Base-by-base conservation (phyloP, 2,888 invertebrate genomes). In the Xanthia togata region DNA sequence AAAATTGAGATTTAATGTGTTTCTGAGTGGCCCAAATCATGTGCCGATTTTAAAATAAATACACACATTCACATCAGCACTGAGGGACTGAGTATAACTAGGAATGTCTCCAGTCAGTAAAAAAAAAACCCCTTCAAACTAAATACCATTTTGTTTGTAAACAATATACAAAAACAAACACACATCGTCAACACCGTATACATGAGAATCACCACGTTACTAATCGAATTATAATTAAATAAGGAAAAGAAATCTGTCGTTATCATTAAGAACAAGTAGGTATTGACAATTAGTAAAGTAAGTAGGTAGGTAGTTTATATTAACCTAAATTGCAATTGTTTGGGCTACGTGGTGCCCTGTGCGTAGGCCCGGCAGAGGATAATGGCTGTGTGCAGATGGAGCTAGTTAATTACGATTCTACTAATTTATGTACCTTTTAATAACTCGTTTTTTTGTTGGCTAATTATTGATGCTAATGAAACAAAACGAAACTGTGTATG, bases 321-420 rank as follows among this genome's bases (percentile, higher is more conserved):
- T 94, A 93, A 92, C 95, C 94, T 82, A 91, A 91, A 93, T 93
- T 89, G 91, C 90, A 90, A 89, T 85, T 81, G 79, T 80, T 79
- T 73, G 86, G 93, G 83, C 81, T 94, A 95, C 95, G 94, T 95
- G 94, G 78, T 82, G 57, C 31, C 70, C 67, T 73, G 80, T 87
- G 91, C 93, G 93, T 92, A 88, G 70, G 55, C 38, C 60, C 78
- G 83, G 83, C 87, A 84, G 86, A 38, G 55, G 8, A n/a, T 17
- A 78, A 82, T 87, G 38, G 76, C 17, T 3, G 60, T 41, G 72
- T 60, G 23, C n/a, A 74, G 23, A 76, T 8, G 23, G 53, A 8
- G 9, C 44, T 20, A 26, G 53, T 12, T 65, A 1, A 23, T 53
- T n/a, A 53, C 4, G 14, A 59, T 50, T 70, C 14, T 17, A n/a